phyloP scores from a whole-genome alignment of 92 coral and sea anemone genomes.

The Phenganax subtilis region DNA sequence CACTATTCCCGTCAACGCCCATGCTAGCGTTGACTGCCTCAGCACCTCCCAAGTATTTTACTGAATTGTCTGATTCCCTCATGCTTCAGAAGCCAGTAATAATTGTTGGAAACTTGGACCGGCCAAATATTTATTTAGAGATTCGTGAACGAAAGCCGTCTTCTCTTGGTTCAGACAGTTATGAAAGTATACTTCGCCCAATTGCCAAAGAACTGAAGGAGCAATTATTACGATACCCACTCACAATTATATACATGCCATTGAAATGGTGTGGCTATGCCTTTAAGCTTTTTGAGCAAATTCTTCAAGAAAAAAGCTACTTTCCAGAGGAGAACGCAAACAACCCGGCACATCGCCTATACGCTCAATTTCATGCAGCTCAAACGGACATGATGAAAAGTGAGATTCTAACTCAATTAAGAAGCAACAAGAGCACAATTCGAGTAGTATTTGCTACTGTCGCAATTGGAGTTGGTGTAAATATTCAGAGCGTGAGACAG shows the following conservation, averaged over 20 bases:
- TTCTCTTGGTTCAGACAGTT: conserved; percentile 41
- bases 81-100: conserved; percentile 13
- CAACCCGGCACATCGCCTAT: conserved; percentile 42
- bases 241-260: conserved; percentile 48
- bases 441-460: conserved; percentile 57
- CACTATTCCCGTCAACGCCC: conserved; percentile 41
- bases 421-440: conserved; percentile 8
- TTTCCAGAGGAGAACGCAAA: conserved; percentile 33
- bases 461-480: conserved; percentile 53
- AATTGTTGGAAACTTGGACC: conserved; percentile 44
- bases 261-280: conserved; percentile 57
- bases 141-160: conserved; percentile 41
- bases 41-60: conserved; percentile 30
- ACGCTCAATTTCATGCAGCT: conserved; percentile 51
- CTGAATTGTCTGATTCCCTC: not conserved
- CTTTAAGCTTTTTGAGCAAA: conserved; percentile 38
- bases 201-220: conserved; percentile 41
- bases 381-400: conserved; percentile 54
- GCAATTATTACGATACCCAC: conserved; percentile 37
- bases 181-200: conserved; percentile 28
- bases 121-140: conserved; percentile 40
- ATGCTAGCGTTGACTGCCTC: conserved; percentile 45
- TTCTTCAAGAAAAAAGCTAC: conserved; percentile 42
- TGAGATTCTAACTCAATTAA: conserved; percentile 48
- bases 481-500: conserved; percentile 47